Percentiles rank a stretch among this genome's conserved stretches.
Conservation (phyloP, 1,140 invertebrate species). For the Neoseiulus cucumeris region DNA sequence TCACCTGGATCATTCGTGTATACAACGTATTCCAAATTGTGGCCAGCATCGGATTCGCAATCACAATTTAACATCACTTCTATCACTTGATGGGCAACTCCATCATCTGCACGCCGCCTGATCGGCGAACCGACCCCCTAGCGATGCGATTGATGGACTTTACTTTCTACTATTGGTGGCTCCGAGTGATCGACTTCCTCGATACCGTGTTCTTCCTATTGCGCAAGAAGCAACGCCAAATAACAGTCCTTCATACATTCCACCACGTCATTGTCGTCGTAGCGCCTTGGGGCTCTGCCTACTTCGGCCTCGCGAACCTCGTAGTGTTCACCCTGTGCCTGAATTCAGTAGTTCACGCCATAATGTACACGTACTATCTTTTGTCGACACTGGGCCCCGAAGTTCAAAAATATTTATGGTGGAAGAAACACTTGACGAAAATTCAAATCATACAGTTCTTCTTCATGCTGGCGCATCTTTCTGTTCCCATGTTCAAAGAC, state of each 20-base stretch:
- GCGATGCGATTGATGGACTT: not conserved
- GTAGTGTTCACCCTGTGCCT: constrained; percentile 19
- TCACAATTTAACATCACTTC: not conserved
- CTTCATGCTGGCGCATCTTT: not conserved
- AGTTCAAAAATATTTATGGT: constrained; percentile 36
- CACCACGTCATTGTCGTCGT: constrained; percentile 28
- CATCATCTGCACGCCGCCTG: not conserved
- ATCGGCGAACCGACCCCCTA: not conserved
- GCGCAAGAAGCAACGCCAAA: constrained; percentile 30
- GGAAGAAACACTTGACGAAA: constrained; percentile 37
- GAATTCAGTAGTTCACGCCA: constrained; percentile 37
- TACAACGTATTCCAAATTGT: not conserved
- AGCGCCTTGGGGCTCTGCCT: not conserved
- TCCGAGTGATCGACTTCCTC: constrained; percentile 25
- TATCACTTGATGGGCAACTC: not conserved
- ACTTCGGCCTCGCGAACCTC: not conserved
- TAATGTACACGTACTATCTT: constrained; percentile 39
- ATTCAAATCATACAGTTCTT: constrained; percentile 10
- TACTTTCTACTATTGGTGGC: not conserved
- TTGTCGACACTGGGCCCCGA: constrained; percentile 33
- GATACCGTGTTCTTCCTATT: constrained; percentile 31
- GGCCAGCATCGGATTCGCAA: not conserved
- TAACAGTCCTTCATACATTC: constrained; percentile 31
- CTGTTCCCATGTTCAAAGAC: not conserved
- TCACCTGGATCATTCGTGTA: not conserved